Evolutionary conservation across 2,113 vertebrate species (phyloP).

Genomic region (Cryptotis parvus): DNA sequence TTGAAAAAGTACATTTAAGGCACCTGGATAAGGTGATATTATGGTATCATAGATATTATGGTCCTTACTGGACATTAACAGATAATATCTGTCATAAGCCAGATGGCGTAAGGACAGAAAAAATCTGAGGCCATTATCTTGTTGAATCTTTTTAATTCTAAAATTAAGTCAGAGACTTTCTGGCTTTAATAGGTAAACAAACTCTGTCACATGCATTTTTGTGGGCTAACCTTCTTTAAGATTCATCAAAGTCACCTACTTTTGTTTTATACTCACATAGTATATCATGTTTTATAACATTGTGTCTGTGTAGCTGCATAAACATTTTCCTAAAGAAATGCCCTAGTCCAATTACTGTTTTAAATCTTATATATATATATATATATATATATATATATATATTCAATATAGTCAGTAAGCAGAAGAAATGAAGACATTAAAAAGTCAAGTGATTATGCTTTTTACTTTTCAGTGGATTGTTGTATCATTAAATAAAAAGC

Average conservation of each 20-base stretch:
- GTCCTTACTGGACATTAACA: background rate
- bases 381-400: too few species aligned
- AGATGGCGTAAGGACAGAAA: background rate
- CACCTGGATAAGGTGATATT: background rate
- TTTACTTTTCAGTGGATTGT: slow-evolving; percentile 9
- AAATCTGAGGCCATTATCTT: background rate
- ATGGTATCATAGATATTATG: background rate
- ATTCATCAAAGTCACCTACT: background rate
- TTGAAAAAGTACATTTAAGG: background rate
- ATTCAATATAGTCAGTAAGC: background rate
- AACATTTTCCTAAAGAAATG: background rate
- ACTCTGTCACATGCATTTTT: background rate
- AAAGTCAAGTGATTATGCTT: background rate
- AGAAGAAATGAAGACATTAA: slow-evolving; percentile 4
- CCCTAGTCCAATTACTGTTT: background rate
- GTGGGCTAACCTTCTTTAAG: background rate
- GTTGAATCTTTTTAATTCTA: slow-evolving; percentile 2
- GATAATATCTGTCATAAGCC: background rate
- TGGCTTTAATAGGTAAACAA: background rate
- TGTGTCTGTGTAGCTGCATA: background rate
- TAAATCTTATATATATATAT: background rate
- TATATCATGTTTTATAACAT: background rate
- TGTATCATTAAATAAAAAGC: slow-evolving; percentile 7
- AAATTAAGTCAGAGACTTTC: background rate
- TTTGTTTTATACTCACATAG: background rate